Conservation (phyloP, 1,140 invertebrate genomes). For the Zaprionus vittiger region DNA sequence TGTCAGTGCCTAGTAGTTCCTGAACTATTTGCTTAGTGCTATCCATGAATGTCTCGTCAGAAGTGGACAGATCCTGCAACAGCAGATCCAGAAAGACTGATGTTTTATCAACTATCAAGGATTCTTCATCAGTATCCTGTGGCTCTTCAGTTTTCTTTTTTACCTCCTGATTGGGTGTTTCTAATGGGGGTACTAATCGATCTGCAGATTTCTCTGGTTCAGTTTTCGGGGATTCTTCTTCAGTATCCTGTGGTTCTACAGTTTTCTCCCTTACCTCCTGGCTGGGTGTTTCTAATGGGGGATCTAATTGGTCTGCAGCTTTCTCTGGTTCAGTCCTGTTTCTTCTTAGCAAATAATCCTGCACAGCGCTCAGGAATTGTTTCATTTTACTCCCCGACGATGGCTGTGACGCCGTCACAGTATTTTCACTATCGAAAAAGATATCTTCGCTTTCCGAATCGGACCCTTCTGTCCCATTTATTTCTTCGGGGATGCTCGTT, state of each 20-base stretch:
- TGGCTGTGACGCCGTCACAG: neutral
- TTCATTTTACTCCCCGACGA: neutral
- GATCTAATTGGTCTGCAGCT: neutral
- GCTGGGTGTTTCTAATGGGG: too few relatives aligned
- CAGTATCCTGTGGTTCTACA: too few relatives aligned
- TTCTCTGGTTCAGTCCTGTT: neutral
- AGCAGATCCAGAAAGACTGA: constrained; percentile 9
- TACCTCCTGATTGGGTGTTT: neutral
- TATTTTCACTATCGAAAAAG: neutral
- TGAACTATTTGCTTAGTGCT: constrained; percentile 9
- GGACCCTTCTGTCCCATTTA: neutral
- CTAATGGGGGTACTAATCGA: neutral
- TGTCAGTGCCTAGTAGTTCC: neutral
- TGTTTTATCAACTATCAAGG: neutral
- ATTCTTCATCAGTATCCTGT: neutral
- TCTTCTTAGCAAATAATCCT: neutral
- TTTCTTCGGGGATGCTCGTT: neutral
- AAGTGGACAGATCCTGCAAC: constrained; percentile 6
- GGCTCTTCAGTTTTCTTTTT: neutral
- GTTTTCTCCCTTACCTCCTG: too few relatives aligned
- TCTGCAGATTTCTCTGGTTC: neutral
- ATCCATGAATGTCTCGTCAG: neutral
- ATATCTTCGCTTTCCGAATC: neutral
- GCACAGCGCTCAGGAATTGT: neutral
- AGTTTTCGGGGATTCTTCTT: too few relatives aligned